These are phyloP conservation scores for Keiferia lycopersicella DNA, from an alignment of 2,888 invertebrate species.

Conservation along the genomic window DNA sequence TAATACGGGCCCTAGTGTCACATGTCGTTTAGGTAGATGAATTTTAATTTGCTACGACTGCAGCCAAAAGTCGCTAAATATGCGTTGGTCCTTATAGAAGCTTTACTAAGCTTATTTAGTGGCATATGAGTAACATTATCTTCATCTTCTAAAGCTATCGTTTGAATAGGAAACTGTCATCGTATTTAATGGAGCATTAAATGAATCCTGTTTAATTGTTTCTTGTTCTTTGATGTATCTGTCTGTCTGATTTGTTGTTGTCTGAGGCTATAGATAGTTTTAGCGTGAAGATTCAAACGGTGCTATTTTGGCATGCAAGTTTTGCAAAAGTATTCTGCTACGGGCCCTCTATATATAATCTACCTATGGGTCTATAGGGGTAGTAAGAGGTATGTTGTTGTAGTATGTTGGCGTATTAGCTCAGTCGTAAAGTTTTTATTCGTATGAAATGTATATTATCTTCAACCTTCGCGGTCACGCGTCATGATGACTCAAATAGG, in stretches of 20 bases:
- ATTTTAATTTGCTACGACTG: too few species aligned
- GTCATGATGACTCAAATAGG: too few species aligned
- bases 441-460: too few species aligned
- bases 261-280: constrained; percentile 15
- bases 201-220: constrained; percentile 19
- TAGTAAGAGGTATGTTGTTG: too few species aligned
- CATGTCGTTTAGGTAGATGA: background rate
- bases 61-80: too few species aligned
- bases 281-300: background rate
- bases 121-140: background rate
- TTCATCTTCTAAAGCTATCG: constrained; percentile 7
- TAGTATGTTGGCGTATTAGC: too few species aligned
- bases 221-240: constrained; percentile 16
- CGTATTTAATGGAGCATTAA: background rate
- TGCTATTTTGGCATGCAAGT: background rate
- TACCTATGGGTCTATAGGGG: too few species aligned
- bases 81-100: background rate
- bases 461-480: too few species aligned
- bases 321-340: background rate
- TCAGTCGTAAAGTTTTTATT: too few species aligned
- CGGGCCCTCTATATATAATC: background rate
- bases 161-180: constrained; percentile 17
- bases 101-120: background rate
- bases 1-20: too few species aligned
- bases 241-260: background rate